Evolutionary conservation across 2,797 vertebrate species (phyloP).

Genomic region (Sebastes hopkinsi): DNA sequence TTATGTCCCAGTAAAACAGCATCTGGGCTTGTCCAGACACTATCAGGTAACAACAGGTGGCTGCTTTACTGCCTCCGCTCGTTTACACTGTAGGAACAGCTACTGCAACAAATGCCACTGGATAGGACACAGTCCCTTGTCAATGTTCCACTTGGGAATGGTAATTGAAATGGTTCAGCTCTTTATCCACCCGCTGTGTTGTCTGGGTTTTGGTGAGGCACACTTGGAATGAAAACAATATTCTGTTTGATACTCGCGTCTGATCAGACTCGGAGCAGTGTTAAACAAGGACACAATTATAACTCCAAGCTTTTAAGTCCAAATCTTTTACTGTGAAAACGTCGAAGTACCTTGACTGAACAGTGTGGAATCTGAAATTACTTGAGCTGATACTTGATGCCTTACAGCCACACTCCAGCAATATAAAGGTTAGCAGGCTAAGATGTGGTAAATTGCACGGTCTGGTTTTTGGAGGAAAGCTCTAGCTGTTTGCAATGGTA

Average conservation of each 20-base stretch:
- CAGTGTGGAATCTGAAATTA: slow-evolving; percentile 39
- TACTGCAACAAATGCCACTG: slow-evolving; percentile 76
- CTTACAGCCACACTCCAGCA: slow-evolving; percentile 44
- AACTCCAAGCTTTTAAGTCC: slow-evolving; percentile 1
- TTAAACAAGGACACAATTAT: slow-evolving; percentile 24
- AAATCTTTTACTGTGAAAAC: slow-evolving; percentile 19
- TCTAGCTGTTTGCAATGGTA: slow-evolving; percentile 46
- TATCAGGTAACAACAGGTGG: slow-evolving; percentile 84
- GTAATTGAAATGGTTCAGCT: slow-evolving; percentile 61
- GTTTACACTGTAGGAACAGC: slow-evolving; percentile 74
- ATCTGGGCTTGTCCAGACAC: slow-evolving; percentile 83
- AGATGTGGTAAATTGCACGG: slow-evolving; percentile 53
- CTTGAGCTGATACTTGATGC: slow-evolving; percentile 44
- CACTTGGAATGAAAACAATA: slow-evolving; percentile 32
- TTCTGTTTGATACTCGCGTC: slow-evolving; percentile 11
- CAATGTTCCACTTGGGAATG: slow-evolving; percentile 63
- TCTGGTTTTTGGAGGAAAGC: slow-evolving; percentile 43
- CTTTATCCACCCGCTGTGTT: slow-evolving; percentile 45
- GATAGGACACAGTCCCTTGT: slow-evolving; percentile 56
- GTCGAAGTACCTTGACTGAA: slow-evolving; percentile 12
- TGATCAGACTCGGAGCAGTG: slow-evolving; percentile 1
- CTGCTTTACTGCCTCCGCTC: slow-evolving; percentile 80
- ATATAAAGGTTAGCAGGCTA: slow-evolving; percentile 59
- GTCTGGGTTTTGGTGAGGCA: slow-evolving; percentile 19
- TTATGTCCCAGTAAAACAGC: slow-evolving; percentile 83